phyloP scores from a whole-genome alignment of 2,888 invertebrate genomes.

The Epirrita christyi region DNA sequence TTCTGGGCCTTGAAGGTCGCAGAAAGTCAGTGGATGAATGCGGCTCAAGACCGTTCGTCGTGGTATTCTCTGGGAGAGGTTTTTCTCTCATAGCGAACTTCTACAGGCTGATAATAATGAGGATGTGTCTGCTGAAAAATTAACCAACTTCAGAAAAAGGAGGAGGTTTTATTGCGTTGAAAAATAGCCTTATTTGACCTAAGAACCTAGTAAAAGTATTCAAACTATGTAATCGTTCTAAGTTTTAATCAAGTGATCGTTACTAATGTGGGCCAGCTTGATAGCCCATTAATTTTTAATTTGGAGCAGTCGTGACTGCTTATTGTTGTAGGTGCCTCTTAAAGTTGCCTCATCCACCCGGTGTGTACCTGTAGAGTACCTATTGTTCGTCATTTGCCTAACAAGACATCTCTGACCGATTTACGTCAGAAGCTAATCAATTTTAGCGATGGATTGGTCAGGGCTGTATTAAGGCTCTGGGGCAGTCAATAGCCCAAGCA shows the following conservation, averaged over 20 bases:
- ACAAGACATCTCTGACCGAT: conserved; percentile 67
- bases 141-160: too few species aligned
- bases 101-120: too few species aligned
- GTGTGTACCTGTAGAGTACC: conserved; percentile 34
- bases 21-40: too few species aligned
- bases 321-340: conserved; percentile 46
- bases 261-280: conserved; percentile 55
- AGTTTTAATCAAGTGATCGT: conserved; percentile 34
- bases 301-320: conserved; percentile 59
- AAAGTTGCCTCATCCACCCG: conserved; percentile 37
- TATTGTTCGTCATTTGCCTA: conserved; percentile 53
- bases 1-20: too few species aligned
- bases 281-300: conserved; percentile 64
- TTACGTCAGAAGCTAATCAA: conserved; percentile 74
- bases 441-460: conserved; percentile 51
- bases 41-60: too few species aligned
- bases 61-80: too few species aligned
- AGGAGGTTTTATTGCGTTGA: too few species aligned
- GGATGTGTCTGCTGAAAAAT: too few species aligned
- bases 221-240: conserved; percentile 30
- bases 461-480: conserved; percentile 27
- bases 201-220: conserved; percentile 4
- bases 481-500: neutral
- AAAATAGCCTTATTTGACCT: too few species aligned
- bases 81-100: too few species aligned